These are phyloP conservation scores for Lapara coniferarum DNA, from an alignment of 2,888 invertebrate genomes.

Conservation along the genomic window DNA sequence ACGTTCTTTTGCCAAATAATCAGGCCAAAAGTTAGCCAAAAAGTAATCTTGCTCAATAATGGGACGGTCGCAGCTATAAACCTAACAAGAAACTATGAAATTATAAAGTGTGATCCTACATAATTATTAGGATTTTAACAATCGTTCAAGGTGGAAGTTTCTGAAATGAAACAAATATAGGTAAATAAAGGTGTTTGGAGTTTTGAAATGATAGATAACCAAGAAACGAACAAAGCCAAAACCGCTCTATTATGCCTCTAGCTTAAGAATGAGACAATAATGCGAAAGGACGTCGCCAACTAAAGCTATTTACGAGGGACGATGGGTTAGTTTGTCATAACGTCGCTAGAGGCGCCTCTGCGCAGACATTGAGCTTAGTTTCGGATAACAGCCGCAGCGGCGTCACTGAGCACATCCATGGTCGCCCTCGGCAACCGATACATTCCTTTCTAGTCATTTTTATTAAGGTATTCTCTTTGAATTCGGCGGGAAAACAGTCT, in stretches of 20 bases:
- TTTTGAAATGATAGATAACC: constrained; percentile 7
- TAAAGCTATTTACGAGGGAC: constrained; percentile 51
- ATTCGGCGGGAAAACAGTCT: constrained; percentile 64
- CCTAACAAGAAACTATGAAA: not conserved
- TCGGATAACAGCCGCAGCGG: constrained; percentile 1
- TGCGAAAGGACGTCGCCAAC: constrained; percentile 71
- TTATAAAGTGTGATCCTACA: not conserved
- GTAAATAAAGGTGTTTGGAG: constrained; percentile 5
- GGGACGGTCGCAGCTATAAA: constrained; percentile 29
- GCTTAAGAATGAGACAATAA: constrained; percentile 80
- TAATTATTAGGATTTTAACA: not conserved
- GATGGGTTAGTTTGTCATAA: constrained; percentile 23
- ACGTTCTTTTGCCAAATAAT: constrained; percentile 69
- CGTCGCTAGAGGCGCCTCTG: constrained; percentile 2
- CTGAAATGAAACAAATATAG: not conserved
- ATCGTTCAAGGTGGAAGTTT: not conserved
- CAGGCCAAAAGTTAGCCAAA: constrained; percentile 72
- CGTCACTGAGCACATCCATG: not conserved
- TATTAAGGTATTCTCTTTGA: constrained; percentile 42
- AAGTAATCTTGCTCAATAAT: constrained; percentile 63
- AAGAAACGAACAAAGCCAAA: constrained; percentile 44
- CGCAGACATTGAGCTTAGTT: constrained; percentile 1
- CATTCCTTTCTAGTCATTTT: constrained; percentile 82
- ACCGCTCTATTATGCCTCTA: constrained; percentile 53
- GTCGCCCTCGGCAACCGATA: constrained; percentile 51